Evolutionary conservation across 2,888 invertebrate genomes (phyloP).

Genomic region (Megaustenia siamemsis): DNA sequence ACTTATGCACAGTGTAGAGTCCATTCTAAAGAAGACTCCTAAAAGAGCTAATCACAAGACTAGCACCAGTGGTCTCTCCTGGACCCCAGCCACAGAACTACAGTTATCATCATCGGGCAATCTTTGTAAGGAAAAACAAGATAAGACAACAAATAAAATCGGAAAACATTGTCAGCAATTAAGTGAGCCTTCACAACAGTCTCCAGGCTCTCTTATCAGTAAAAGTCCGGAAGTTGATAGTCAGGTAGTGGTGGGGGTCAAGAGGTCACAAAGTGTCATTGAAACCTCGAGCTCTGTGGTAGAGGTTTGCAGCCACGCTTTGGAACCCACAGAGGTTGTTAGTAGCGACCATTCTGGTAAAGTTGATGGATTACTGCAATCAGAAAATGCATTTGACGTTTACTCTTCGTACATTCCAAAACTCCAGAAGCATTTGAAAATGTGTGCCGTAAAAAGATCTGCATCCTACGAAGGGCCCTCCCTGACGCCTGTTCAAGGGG

Average conservation of each 20-base stretch:
- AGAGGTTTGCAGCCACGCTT: neutral
- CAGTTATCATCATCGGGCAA: neutral
- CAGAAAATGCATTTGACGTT: neutral
- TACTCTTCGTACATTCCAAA: slow-evolving; percentile 49
- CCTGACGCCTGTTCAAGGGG: neutral
- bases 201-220: neutral
- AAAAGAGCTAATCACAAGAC: neutral
- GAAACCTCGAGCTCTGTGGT: neutral
- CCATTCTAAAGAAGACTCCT: slow-evolving; percentile 35
- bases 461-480: slow-evolving; percentile 27
- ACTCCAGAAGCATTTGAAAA: slow-evolving; percentile 40
- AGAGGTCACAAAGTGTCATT: slow-evolving; percentile 41
- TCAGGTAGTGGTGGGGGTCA: neutral
- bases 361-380: neutral
- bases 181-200: neutral
- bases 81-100: neutral
- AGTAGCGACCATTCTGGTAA: neutral
- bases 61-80: neutral
- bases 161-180: neutral
- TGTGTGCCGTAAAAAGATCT: slow-evolving; percentile 41
- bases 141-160: neutral
- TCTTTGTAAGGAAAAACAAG: neutral
- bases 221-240: neutral
- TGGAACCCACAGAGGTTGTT: neutral
- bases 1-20: slow-evolving; percentile 48